Conservation (phyloP, 2,888 invertebrate species). For the Lycophotia porphyrea region DNA sequence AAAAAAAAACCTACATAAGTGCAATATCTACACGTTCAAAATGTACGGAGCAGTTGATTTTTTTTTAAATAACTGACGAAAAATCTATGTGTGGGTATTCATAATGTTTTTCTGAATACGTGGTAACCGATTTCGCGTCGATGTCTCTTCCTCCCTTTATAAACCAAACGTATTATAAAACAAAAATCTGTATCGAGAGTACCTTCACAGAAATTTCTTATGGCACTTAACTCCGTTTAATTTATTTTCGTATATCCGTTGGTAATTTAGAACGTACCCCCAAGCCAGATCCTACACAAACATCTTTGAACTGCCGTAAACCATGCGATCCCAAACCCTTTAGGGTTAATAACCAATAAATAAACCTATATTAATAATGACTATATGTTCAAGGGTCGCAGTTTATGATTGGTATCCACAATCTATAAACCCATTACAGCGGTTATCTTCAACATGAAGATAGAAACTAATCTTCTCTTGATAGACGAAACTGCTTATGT, state of each 20-base stretch:
- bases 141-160: too few species aligned
- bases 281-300: slow-evolving; percentile 26
- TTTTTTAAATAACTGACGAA: too few species aligned
- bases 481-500: not conserved
- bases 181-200: not conserved
- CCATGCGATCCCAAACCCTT: slow-evolving; percentile 15
- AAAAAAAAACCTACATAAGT: too few species aligned
- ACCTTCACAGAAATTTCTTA: not conserved
- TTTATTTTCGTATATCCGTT: not conserved
- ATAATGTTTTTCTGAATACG: too few species aligned
- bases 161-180: not conserved
- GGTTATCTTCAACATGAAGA: not conserved
- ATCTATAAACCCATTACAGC: slow-evolving; percentile 28
- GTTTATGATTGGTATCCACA: slow-evolving; percentile 20
- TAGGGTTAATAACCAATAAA: slow-evolving; percentile 39
- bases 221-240: not conserved
- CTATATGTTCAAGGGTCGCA: slow-evolving; percentile 1
- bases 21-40: too few species aligned
- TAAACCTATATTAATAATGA: slow-evolving; percentile 34
- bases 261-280: slow-evolving; percentile 1
- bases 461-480: not conserved
- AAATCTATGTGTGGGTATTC: too few species aligned
- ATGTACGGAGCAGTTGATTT: too few species aligned
- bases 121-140: too few species aligned
- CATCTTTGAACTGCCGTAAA: slow-evolving; percentile 33